Evolutionary conservation across 2,797 vertebrate genomes (phyloP).

Genomic region (Echiichthys vipera): DNA sequence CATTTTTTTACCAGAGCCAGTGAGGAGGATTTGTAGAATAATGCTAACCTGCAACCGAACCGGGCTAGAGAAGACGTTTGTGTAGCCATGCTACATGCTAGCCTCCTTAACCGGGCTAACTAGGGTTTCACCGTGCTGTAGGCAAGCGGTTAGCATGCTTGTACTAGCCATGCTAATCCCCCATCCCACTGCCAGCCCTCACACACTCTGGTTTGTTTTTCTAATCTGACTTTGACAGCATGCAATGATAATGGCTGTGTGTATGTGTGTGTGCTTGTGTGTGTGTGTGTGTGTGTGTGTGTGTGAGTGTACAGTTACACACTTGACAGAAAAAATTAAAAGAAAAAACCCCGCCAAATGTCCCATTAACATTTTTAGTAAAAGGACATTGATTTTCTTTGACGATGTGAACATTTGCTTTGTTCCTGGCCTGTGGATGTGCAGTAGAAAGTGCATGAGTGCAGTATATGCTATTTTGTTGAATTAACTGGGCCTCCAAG

Average conservation of each 20-base stretch:
- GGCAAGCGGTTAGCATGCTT: slow-evolving; percentile 69
- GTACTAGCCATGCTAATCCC: slow-evolving; percentile 62
- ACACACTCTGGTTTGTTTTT: slow-evolving; percentile 70
- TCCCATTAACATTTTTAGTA: slow-evolving; percentile 66
- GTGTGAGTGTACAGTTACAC: slow-evolving; percentile 66
- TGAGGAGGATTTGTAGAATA: slow-evolving; percentile 53
- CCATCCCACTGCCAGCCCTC: slow-evolving; percentile 64
- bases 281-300: slow-evolving; percentile 62
- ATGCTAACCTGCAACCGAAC: slow-evolving; percentile 41
- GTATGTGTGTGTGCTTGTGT: slow-evolving; percentile 63
- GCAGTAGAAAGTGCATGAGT: slow-evolving; percentile 82
- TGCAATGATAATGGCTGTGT: slow-evolving; percentile 64
- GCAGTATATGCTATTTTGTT: slow-evolving; percentile 64
- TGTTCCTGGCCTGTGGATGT: slow-evolving; percentile 77
- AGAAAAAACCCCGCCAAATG: slow-evolving; percentile 70
- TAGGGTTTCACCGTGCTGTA: slow-evolving; percentile 65
- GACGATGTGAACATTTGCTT: slow-evolving; percentile 71
- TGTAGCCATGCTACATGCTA: slow-evolving; percentile 43
- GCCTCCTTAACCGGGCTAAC: slow-evolving; percentile 52
- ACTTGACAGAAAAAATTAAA: slow-evolving; percentile 48
- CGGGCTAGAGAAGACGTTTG: slow-evolving; percentile 28
- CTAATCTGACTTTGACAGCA: slow-evolving; percentile 78
- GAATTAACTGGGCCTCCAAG: slow-evolving; percentile 46
- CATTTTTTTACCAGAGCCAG: slow-evolving; percentile 24
- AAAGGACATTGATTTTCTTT: slow-evolving; percentile 60